Conservation (phyloP, 2,113 vertebrate genomes). For the Mormyrus lacerda region DNA sequence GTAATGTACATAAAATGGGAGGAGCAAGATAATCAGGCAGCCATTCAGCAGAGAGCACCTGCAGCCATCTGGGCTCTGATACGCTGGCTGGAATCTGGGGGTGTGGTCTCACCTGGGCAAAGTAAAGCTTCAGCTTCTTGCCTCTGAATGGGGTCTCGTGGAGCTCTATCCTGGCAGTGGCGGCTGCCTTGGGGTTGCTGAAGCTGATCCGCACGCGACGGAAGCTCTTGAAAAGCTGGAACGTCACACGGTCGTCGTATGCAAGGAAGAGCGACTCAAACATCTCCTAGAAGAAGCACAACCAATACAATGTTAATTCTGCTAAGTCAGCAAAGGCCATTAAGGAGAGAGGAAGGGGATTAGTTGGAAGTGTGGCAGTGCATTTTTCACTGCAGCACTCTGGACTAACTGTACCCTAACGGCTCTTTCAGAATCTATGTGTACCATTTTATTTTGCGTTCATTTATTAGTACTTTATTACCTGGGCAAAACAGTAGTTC, state of each 20-base stretch:
- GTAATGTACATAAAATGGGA: not conserved
- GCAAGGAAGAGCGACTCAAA: constrained; percentile 75
- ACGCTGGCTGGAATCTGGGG: not conserved
- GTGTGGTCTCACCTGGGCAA: constrained; percentile 65
- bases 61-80: not conserved
- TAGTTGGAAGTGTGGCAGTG: not conserved
- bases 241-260: constrained; percentile 74
- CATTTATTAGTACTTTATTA: not conserved
- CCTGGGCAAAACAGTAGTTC: not conserved
- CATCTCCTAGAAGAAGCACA: constrained; percentile 64
- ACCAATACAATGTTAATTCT: constrained; percentile 14
- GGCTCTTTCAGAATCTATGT: not conserved
- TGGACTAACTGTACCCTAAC: not conserved
- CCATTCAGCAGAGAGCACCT: not conserved
- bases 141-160: constrained; percentile 80
- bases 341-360: not conserved
- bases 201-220: constrained; percentile 79
- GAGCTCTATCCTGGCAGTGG: constrained; percentile 78
- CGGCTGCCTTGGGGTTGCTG: constrained; percentile 73
- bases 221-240: constrained; percentile 82
- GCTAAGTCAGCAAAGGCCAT: not conserved
- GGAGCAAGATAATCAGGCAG: not conserved
- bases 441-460: not conserved
- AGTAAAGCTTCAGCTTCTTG: constrained; percentile 80
- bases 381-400: not conserved